Evolutionary conservation across 2,797 vertebrate genomes (phyloP).

Genomic region (Choloepus didactylus): DNA sequence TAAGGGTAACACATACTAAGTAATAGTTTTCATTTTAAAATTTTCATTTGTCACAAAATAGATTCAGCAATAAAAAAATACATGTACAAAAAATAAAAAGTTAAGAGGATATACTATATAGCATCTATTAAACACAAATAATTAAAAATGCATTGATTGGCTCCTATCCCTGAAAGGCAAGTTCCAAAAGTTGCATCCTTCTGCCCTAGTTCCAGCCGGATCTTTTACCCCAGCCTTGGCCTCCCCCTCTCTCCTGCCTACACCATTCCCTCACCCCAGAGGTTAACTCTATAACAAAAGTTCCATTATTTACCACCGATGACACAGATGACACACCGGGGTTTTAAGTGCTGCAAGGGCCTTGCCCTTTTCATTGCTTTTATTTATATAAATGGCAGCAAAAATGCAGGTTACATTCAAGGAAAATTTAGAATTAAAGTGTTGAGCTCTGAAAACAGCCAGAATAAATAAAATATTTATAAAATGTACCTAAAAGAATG

Average conservation of each 20-base stretch:
- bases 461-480: not conserved
- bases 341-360: too few species aligned
- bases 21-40: not conserved
- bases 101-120: not conserved
- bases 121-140: not conserved
- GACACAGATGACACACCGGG: too few species aligned
- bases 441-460: not conserved
- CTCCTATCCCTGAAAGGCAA: not conserved
- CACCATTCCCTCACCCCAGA: not conserved
- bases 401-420: not conserved
- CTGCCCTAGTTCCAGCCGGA: not conserved
- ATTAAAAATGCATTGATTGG: not conserved
- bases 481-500: not conserved
- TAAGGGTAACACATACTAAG: not conserved
- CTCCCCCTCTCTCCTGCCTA: too few species aligned
- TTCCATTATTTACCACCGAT: not conserved
- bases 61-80: not conserved
- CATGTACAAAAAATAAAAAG: not conserved
- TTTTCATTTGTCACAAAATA: not conserved
- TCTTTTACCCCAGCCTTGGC: not conserved
- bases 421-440: slow-evolving; percentile 53
- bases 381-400: not conserved
- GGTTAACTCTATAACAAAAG: not conserved
- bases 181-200: not conserved
- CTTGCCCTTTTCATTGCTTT: not conserved